Evolutionary conservation across 1,140 invertebrate genomes (phyloP).

Genomic region (Drosophila mauritiana): DNA sequence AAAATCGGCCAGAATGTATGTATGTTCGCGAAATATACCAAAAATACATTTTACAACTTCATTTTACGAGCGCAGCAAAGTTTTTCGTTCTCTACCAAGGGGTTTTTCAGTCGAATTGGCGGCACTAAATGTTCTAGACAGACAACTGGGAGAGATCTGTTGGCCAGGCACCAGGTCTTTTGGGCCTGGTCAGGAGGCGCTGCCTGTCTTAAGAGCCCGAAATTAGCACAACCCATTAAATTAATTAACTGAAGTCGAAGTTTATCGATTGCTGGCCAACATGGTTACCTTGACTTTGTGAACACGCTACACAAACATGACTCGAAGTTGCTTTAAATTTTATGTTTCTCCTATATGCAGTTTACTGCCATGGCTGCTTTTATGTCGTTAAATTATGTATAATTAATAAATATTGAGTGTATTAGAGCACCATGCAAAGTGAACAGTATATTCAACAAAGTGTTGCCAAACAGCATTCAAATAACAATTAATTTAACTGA

Average conservation of each 20-base stretch:
- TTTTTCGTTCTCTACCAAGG: slow-evolving; percentile 35
- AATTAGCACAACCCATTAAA: slow-evolving; percentile 76
- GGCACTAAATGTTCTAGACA: slow-evolving; percentile 43
- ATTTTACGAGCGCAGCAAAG: slow-evolving; percentile 74
- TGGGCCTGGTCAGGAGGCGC: slow-evolving; percentile 27
- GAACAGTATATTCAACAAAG: too few species aligned
- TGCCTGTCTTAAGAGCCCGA: slow-evolving; percentile 62
- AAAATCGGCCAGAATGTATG: slow-evolving; percentile 52
- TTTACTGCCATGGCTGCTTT: not conserved
- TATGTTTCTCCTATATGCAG: slow-evolving; percentile 8
- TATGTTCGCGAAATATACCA: slow-evolving; percentile 28
- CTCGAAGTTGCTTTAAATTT: not conserved
- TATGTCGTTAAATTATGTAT: not conserved
- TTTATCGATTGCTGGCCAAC: slow-evolving; percentile 57
- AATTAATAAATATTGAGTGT: too few species aligned
- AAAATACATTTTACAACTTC: slow-evolving; percentile 80
- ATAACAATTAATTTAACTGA: too few species aligned
- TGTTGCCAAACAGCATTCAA: too few species aligned
- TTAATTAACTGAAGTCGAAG: slow-evolving; percentile 77
- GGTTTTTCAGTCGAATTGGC: slow-evolving; percentile 37
- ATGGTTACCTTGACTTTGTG: slow-evolving; percentile 22
- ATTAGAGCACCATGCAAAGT: too few species aligned
- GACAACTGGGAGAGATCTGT: slow-evolving; percentile 16
- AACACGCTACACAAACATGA: not conserved
- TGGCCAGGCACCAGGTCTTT: slow-evolving; percentile 12